Conservation (phyloP, 2,113 vertebrate genomes). For the Meriones unguiculatus region DNA sequence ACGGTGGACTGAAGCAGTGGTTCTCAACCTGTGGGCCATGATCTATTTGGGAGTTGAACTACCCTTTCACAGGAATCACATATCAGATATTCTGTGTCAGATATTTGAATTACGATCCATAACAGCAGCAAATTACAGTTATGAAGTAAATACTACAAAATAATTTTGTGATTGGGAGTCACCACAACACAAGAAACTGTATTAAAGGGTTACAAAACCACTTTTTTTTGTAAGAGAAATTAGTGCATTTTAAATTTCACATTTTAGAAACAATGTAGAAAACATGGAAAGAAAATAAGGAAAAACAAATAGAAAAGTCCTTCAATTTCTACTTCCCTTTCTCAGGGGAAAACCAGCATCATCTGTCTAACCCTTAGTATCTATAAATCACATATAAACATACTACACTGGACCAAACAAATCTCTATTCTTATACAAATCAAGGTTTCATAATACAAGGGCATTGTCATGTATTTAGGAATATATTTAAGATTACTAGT, state of each 20-base stretch:
- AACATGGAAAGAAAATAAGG: background rate
- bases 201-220: background rate
- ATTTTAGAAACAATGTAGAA: background rate
- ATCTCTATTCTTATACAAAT: background rate
- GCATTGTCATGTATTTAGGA: background rate
- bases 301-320: background rate
- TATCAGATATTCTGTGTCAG: background rate
- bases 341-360: background rate
- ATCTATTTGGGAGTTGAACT: background rate
- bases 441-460: background rate
- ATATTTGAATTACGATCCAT: background rate
- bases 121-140: background rate
- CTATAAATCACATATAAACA: background rate
- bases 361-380: background rate
- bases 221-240: too few species aligned
- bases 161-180: background rate
- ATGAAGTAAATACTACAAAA: background rate
- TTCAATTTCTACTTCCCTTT: background rate
- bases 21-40: background rate
- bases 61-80: background rate
- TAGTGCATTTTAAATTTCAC: background rate
- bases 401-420: background rate
- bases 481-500: background rate
- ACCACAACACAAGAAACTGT: background rate
- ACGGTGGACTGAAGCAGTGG: background rate